These are phyloP conservation scores for Argentina silus DNA, from an alignment of 2,797 vertebrate genomes.

Conservation along the genomic window DNA sequence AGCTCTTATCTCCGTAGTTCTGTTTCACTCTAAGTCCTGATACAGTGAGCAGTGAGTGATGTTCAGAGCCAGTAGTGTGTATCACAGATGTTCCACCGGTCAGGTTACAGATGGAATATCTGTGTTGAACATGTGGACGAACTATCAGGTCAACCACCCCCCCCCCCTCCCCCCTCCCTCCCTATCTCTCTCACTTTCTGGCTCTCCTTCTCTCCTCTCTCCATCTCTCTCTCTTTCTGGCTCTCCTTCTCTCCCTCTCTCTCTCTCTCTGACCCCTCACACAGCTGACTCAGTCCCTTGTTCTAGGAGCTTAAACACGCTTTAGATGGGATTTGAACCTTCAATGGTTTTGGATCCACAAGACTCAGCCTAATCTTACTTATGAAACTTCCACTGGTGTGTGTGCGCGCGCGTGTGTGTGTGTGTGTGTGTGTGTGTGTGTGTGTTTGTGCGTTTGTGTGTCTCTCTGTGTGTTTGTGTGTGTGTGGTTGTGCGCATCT, in stretches of 20 bases:
- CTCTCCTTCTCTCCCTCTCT: constrained; percentile 8
- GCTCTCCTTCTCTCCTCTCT: not conserved
- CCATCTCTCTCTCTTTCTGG: constrained; percentile 39
- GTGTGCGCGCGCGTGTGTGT: not conserved
- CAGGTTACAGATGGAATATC: constrained; percentile 63
- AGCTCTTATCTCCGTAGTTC: not conserved
- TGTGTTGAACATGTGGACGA: constrained; percentile 66
- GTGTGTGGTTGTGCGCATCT: too few species aligned
- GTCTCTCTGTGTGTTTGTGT: constrained; percentile 16
- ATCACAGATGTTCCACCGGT: constrained; percentile 69
- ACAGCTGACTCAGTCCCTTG: constrained; percentile 7
- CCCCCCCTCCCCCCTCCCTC: constrained; percentile 18
- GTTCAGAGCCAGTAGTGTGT: constrained; percentile 58
- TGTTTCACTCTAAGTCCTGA: too few species aligned
- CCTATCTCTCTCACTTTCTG: constrained; percentile 17
- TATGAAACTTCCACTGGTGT: not conserved
- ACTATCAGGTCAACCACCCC: constrained; percentile 65
- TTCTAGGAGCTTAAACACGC: not conserved
- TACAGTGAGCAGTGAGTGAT: constrained; percentile 47
- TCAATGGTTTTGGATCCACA: constrained; percentile 1
- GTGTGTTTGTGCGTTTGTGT: not conserved
- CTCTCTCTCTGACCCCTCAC: constrained; percentile 23
- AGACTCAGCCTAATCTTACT: not conserved
- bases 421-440: constrained; percentile 2
- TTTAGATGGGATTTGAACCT: not conserved